Base-by-base conservation (phyloP, 2,888 invertebrate species). In the Didymodactylos carnosus region DNA sequence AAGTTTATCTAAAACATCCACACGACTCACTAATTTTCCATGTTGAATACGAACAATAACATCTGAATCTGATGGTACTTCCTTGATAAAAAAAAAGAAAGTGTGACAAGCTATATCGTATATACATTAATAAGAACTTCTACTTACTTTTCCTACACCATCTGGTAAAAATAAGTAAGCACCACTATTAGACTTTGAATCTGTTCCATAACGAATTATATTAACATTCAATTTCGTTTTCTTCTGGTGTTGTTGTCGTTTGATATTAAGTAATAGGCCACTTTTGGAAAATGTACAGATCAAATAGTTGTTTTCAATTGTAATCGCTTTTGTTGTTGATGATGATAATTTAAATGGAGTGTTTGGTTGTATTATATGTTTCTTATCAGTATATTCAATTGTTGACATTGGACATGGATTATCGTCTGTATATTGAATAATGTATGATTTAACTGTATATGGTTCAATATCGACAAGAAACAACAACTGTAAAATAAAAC, bases 151-250 rank as follows among this genome's bases (percentile, higher is more conserved):
- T 10, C 71, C 74, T 11, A 53, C 41, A 14, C 74, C 71, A 29
- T 74, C 43, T 6, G 98, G 98, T 70, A 97, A 85, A 84, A 98
- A 98, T 69, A 98, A 86, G 83, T 98, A 98, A 0, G 94, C 94
- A 0, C 98, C 98, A 80, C 94, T 93, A 79, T 88, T 88, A 14
- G 78, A 77, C 23, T 74, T 72, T 35, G 19, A 35, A 7, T 71
- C 73, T 0, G 89, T 89, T 73, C 89, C 90, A 80, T 92, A 92
- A 77, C 88, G 88, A 73, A 72, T 39, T 7, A 62, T 35, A 35
- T 62, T 35, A 3, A 69, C 16, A 39, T 51, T 35, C 23, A 72
- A 69, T 29, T 19, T 39, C 5, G 69, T n/a, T 35, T 72, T 35
- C 25, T 69, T n/a, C 29, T 62, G n/a, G 1, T 16, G 19, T n/a